A percentile compares a stretch with the other conserved stretches of the same genome.
These are phyloP conservation scores for Cervus canadensis DNA, from an alignment of 2,113 vertebrate species.

Conservation along the genomic window DNA sequence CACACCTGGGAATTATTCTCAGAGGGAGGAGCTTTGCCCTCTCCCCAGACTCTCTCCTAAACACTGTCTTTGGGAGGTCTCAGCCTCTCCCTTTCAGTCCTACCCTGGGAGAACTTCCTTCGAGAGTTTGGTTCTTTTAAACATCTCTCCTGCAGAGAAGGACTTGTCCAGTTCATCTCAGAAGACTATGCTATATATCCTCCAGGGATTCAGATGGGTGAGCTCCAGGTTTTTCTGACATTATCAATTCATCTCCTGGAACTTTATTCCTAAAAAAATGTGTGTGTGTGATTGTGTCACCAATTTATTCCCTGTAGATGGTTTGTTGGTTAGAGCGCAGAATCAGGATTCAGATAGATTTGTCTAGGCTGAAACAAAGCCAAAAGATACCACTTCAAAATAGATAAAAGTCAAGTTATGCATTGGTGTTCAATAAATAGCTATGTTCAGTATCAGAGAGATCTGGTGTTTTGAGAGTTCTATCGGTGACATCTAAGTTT, in stretches of 20 bases:
- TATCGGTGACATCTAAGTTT: neutral
- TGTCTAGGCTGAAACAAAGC: neutral
- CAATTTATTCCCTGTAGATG: neutral
- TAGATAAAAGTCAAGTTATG: neutral
- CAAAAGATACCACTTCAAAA: neutral
- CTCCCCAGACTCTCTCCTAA: conserved; percentile 6
- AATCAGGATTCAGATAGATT: conserved; percentile 1
- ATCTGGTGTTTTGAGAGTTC: neutral
- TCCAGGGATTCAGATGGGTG: neutral
- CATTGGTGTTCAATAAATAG: neutral
- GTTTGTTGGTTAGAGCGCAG: neutral
- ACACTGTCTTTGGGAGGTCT: neutral
- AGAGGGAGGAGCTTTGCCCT: neutral
- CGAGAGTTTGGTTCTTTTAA: neutral
- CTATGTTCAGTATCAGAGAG: neutral
- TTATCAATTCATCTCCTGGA: neutral
- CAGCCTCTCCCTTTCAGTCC: neutral
- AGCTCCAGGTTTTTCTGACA: neutral
- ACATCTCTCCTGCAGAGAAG: neutral
- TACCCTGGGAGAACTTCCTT: neutral
- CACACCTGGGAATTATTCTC: conserved; percentile 2
- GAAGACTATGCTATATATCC: neutral
- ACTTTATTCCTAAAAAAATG: neutral
- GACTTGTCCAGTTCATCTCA: neutral
- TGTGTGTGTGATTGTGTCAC: neutral